These are phyloP conservation scores for Temnothorax ravouxi DNA, from an alignment of 2,888 invertebrate genomes.

Conservation along the genomic window DNA sequence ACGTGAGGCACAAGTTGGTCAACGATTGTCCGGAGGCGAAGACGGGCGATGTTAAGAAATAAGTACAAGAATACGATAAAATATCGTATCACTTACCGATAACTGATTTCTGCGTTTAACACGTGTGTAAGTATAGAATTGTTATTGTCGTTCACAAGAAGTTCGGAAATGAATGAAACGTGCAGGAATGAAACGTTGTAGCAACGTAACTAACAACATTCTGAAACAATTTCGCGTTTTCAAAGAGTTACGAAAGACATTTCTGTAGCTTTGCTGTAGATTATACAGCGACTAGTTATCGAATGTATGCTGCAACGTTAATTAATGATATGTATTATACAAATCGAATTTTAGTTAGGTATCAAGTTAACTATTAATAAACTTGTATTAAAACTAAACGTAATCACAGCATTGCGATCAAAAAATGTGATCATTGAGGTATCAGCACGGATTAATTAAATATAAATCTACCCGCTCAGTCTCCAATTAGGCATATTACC, in stretches of 20 bases:
- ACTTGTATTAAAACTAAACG: slow-evolving; percentile 22
- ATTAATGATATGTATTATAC: slow-evolving; percentile 24
- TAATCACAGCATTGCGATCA: not conserved
- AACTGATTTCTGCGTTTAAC: slow-evolving; percentile 35
- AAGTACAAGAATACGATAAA: slow-evolving; percentile 42
- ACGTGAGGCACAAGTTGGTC: slow-evolving; percentile 78
- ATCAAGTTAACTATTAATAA: slow-evolving; percentile 1
- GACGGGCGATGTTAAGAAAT: slow-evolving; percentile 43
- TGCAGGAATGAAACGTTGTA: not conserved
- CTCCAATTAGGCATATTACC: slow-evolving; percentile 23
- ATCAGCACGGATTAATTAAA: slow-evolving; percentile 19
- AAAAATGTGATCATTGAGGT: not conserved
- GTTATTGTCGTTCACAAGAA: slow-evolving; percentile 15
- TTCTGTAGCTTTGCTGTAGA: not conserved
- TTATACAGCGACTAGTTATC: not conserved
- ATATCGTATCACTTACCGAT: slow-evolving; percentile 37
- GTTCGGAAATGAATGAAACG: not conserved
- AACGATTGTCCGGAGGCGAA: slow-evolving; percentile 62
- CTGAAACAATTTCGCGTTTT: not conserved
- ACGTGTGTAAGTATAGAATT: slow-evolving; percentile 27
- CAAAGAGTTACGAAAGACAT: not conserved
- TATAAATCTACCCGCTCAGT: slow-evolving; percentile 18
- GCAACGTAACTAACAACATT: slow-evolving; percentile 9
- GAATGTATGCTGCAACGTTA: slow-evolving; percentile 6
- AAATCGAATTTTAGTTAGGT: slow-evolving; percentile 28